These are phyloP conservation scores for Mormyrus hasselquistii DNA, from an alignment of 2,797 vertebrate genomes.

Conservation along the genomic window DNA sequence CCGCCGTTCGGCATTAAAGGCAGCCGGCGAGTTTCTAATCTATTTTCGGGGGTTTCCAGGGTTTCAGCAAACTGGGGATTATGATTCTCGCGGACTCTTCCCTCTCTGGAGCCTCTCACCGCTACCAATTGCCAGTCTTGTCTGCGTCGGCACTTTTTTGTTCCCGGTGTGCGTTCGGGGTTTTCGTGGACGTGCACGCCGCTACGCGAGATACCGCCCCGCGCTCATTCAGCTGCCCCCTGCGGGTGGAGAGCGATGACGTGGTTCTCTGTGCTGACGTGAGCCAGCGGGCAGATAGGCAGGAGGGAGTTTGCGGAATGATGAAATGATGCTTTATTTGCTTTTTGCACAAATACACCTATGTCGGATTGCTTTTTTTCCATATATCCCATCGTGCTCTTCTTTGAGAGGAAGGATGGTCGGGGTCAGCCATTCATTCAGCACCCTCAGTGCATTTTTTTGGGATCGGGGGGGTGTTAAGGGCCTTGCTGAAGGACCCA, in stretches of 20 bases:
- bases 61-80: constrained; percentile 75
- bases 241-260: not conserved
- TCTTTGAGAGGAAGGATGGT: not conserved
- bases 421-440: not conserved
- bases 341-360: not conserved
- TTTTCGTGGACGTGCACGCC: not conserved
- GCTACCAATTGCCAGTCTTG: constrained; percentile 43
- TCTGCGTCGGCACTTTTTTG: constrained; percentile 60
- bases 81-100: constrained; percentile 66
- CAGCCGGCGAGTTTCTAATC: constrained; percentile 64
- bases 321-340: not conserved
- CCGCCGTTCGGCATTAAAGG: constrained; percentile 64
- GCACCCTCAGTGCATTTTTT: not conserved
- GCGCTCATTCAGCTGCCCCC: not conserved
- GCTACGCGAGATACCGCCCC: not conserved
- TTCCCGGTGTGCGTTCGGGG: not conserved
- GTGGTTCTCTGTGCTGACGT: not conserved
- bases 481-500: not conserved
- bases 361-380: not conserved
- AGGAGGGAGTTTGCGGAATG: not conserved
- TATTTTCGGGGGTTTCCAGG: constrained; percentile 70
- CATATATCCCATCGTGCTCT: not conserved
- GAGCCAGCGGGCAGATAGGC: not conserved
- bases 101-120: constrained; percentile 31
- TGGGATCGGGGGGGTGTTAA: not conserved